Percentiles rank a stretch among this genome's conserved stretches.
These are phyloP conservation scores for Hirudinaria manillensis DNA, from an alignment of 2,888 invertebrate species.

Conservation along the genomic window DNA sequence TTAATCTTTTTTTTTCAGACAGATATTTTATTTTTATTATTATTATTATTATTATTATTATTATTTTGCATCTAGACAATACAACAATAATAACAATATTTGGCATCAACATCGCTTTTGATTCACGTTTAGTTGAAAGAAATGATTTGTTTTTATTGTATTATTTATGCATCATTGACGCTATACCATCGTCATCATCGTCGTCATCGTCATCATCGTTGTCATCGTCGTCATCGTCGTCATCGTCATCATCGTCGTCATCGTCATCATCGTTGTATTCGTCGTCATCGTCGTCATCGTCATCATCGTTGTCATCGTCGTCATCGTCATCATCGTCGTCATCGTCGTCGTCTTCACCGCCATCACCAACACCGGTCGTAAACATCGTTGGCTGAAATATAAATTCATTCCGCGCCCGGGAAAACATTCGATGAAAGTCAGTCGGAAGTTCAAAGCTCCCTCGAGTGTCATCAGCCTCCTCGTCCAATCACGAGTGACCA, in stretches of 20 bases:
- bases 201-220: constrained; percentile 21
- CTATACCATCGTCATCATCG: constrained; percentile 23
- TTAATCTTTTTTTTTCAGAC: background rate
- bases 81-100: background rate
- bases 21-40: background rate
- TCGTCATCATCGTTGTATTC: background rate
- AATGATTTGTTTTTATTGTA: no score
- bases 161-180: no score
- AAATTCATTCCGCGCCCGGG: no score
- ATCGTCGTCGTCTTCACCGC: constrained; percentile 25
- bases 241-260: constrained; percentile 27
- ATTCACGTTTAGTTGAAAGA: no score
- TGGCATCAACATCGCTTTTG: background rate
- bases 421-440: no score
- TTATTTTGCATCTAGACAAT: background rate
- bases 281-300: background rate
- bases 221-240: constrained; percentile 28
- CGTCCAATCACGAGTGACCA: no score
- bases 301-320: constrained; percentile 23
- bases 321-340: constrained; percentile 28
- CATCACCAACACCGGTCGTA: constrained; percentile 24
- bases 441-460: no score
- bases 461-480: no score
- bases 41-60: background rate
- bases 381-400: background rate